A percentile compares a stretch with the other conserved stretches of the same genome.
Evolutionary conservation across 2,888 invertebrate species (phyloP).

Genomic region (Trissoscelio sp.): DNA sequence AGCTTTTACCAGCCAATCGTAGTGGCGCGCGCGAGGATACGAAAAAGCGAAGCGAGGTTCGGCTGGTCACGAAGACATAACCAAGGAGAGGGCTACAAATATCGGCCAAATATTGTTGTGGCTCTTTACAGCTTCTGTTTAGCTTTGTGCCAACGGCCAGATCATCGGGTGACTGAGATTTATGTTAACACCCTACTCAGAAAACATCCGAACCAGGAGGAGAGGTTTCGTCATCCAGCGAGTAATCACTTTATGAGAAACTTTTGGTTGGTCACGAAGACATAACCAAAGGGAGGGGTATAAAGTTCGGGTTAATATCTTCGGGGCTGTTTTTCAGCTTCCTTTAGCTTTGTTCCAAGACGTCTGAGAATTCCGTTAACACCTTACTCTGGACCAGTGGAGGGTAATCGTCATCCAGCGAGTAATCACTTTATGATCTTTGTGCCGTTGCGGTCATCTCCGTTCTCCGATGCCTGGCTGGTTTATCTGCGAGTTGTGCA

Average conservation of each 20-base stretch:
- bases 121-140: neutral
- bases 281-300: conserved; percentile 29
- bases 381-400: no score
- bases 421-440: no score
- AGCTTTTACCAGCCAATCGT: conserved; percentile 57
- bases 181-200: no score
- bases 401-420: no score
- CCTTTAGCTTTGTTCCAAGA: neutral
- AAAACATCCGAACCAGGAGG: no score
- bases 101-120: neutral
- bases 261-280: conserved; percentile 50
- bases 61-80: conserved; percentile 55
- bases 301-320: neutral
- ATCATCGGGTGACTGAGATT: no score
- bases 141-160: neutral
- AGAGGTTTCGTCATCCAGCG: no score
- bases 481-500: no score
- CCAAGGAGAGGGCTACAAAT: conserved; percentile 6
- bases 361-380: no score
- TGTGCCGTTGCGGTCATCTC: no score
- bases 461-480: no score
- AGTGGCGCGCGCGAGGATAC: conserved; percentile 59
- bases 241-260: no score
- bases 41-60: conserved; percentile 57
- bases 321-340: neutral